Evolutionary conservation across 1,140 invertebrate species (phyloP).

Genomic region (Prorops nasuta): DNA sequence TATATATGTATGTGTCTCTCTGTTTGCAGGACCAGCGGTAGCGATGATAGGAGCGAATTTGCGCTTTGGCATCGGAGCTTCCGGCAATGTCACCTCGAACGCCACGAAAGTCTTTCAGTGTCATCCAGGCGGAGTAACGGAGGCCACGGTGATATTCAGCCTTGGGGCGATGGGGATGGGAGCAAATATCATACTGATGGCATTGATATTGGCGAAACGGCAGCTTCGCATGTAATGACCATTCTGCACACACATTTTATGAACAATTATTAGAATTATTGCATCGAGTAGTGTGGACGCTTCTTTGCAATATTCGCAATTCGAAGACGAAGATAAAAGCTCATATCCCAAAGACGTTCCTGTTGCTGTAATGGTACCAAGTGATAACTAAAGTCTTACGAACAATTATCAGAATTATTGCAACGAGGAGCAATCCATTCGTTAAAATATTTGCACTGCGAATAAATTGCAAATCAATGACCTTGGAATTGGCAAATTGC

Average conservation of each 20-base stretch:
- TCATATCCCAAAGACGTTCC: no score
- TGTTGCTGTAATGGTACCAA: no score
- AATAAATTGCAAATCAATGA: no score
- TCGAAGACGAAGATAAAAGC: no score
- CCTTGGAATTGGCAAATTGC: no score
- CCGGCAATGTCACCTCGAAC: constrained; percentile 66
- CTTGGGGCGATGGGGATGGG: constrained; percentile 78
- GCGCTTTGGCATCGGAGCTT: constrained; percentile 67
- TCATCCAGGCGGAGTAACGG: constrained; percentile 76
- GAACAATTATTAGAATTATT: not conserved
- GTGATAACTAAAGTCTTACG: no score
- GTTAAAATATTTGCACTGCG: no score
- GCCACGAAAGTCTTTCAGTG: constrained; percentile 71
- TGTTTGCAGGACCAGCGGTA: constrained; percentile 63
- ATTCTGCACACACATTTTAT: not conserved
- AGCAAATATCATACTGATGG: constrained; percentile 79
- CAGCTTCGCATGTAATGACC: constrained; percentile 68
- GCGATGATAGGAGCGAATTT: constrained; percentile 77
- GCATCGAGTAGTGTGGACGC: not conserved
- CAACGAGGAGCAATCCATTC: no score
- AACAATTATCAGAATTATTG: no score
- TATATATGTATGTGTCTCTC: not conserved
- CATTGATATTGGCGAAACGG: constrained; percentile 73
- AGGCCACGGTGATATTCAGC: constrained; percentile 75
- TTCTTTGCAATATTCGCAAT: no score